Percentiles rank a stretch among this genome's conserved stretches.
phyloP scores from a whole-genome alignment of 2,113 vertebrate species.

The Mugil cephalus region DNA sequence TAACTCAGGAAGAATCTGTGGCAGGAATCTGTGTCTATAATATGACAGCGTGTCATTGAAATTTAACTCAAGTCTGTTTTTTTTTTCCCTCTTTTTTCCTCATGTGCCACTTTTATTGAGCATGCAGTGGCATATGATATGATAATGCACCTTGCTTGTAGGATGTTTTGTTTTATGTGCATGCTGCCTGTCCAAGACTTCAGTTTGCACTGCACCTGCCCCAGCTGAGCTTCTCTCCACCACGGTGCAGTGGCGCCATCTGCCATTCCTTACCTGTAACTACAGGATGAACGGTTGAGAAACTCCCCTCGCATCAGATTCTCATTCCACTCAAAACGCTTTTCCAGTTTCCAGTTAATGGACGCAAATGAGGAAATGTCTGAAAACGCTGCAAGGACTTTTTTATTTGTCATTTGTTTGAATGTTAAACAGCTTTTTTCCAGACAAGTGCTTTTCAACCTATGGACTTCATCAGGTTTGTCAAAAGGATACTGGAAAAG shows the following conservation, averaged over 20 bases:
- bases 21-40: background rate
- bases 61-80: background rate
- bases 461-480: too few relatives aligned
- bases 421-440: too few relatives aligned
- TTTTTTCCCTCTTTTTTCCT: slow-evolving; percentile 1
- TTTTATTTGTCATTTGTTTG: too few relatives aligned
- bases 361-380: too few relatives aligned
- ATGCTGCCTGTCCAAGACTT: slow-evolving; percentile 53
- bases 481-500: too few relatives aligned
- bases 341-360: too few relatives aligned
- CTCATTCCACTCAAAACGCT: too few relatives aligned
- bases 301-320: background rate
- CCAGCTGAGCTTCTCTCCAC: background rate
- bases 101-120: background rate
- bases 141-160: slow-evolving; percentile 26
- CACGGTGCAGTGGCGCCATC: slow-evolving; percentile 55
- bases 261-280: slow-evolving; percentile 47
- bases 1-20: slow-evolving; percentile 49
- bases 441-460: too few relatives aligned
- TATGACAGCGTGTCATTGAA: background rate
- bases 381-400: too few relatives aligned
- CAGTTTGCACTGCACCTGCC: slow-evolving; percentile 56
- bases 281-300: slow-evolving; percentile 23
- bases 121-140: slow-evolving; percentile 42
- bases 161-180: slow-evolving; percentile 32